Percentiles rank a stretch among this genome's conserved stretches.
These are phyloP conservation scores for Drymonia ruficornis DNA, from an alignment of 2,888 invertebrate genomes.

Conservation along the genomic window DNA sequence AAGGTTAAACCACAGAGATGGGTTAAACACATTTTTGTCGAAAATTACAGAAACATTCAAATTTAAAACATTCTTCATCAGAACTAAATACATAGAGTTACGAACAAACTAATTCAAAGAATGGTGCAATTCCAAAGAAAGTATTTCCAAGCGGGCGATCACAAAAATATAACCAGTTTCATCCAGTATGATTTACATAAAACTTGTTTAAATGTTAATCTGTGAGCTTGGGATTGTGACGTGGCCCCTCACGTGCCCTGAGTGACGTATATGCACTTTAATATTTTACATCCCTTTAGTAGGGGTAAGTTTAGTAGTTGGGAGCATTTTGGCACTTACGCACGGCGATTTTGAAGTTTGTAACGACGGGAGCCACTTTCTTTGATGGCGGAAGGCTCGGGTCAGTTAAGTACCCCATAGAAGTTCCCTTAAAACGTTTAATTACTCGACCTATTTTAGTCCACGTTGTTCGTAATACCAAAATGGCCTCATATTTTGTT, in stretches of 20 bases:
- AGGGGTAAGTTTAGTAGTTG: constrained; percentile 32
- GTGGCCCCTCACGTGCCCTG: constrained; percentile 40
- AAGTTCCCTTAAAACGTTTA: constrained; percentile 18
- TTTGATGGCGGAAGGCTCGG: constrained; percentile 16
- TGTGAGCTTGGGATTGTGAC: constrained; percentile 68
- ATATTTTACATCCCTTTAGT: constrained; percentile 35
- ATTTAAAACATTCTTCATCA: too few species aligned
- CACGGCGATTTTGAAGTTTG: constrained; percentile 23
- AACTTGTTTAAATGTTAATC: constrained; percentile 84
- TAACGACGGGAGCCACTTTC: constrained; percentile 18
- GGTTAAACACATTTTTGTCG: too few species aligned
- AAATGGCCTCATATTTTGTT: background rate
- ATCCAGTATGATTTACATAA: constrained; percentile 75
- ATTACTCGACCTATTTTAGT: constrained; percentile 1
- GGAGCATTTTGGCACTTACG: constrained; percentile 16
- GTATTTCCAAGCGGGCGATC: constrained; percentile 52
- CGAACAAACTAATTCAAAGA: constrained; percentile 39
- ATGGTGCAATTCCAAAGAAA: constrained; percentile 51
- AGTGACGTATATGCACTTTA: constrained; percentile 29
- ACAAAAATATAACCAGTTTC: constrained; percentile 65
- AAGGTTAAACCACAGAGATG: too few species aligned
- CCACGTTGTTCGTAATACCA: background rate
- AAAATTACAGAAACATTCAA: too few species aligned
- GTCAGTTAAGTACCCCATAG: constrained; percentile 10
- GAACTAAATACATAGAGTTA: background rate